Base-by-base conservation (phyloP, 92 coral and sea anemone species). In the Zoanthus solanderi region DNA sequence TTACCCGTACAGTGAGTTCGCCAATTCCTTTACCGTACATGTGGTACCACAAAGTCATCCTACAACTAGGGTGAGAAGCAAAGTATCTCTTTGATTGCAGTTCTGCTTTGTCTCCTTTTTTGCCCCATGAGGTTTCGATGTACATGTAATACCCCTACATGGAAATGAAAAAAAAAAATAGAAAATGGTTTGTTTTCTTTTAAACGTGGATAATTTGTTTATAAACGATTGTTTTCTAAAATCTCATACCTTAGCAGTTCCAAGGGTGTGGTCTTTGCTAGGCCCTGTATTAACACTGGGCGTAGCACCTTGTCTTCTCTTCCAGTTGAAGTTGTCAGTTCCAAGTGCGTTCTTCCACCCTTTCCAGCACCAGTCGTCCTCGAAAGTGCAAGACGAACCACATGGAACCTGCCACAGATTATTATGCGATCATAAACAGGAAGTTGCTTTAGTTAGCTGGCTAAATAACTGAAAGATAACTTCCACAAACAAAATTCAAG, bases 281-380 rank as follows among this genome's bases (percentile, higher is more conserved):
- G 99, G 99, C 10, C 99, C 98, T 1, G 99, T 97, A 7, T 94
- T 92, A 15, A 79, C 60, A 53, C 94, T 93, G 4, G 97, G 95
- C 0, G 99, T 94, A 15, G 84, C 46, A 54, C 98, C 99, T 69
- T 94, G 90, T 37, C 89, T 90, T 58, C 98, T 78, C 31, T 84
- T 75, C 99, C 99, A 97, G 91, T 97, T 96, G 32, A 94, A 91
- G 93, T 97, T 97, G 82, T 97, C 99, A 30, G 93, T 75, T 17
- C 95, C 96, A 23, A 83, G 79, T 0, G 98, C 93, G 69, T 97
- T 97, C 63, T 98, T 88, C 99, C 99, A 97, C 0, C 99, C 99
- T 68, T 87, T 91, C 90, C 89, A 95, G 76, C 99, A 97, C 58
- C 73, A 83, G 45, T 92, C 87, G 88, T 92, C 99, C 87, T 97